Conservation (phyloP, 2,113 vertebrate species). For the Dromiciops gliroides region DNA sequence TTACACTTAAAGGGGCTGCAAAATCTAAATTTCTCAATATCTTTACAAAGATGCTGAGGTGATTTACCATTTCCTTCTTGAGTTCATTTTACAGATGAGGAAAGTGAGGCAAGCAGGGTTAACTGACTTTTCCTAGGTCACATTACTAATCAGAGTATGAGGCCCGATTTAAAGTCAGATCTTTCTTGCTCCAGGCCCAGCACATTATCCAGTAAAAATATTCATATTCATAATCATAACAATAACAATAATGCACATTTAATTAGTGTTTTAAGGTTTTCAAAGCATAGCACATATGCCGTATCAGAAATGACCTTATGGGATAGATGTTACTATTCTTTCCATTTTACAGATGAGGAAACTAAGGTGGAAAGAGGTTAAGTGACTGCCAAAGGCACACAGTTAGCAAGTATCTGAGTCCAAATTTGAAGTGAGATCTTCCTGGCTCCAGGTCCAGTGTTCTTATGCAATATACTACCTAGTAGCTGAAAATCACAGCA, state of each 20-base stretch:
- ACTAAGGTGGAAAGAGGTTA: neutral
- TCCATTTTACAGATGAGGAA: neutral
- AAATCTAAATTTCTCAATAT: neutral
- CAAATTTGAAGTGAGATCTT: neutral
- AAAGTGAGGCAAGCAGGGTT: too few species aligned
- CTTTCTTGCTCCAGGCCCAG: too few species aligned
- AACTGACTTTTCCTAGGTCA: too few species aligned
- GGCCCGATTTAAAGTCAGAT: too few species aligned
- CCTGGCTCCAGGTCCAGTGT: neutral
- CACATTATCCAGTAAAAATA: rapidly evolving
- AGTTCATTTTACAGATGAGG: too few species aligned
- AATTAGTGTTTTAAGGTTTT: neutral
- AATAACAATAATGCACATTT: too few species aligned
- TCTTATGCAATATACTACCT: neutral
- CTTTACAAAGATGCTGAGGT: too few species aligned
- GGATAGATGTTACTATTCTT: neutral
- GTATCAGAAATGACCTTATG: neutral
- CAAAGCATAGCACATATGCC: neutral
- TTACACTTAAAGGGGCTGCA: neutral
- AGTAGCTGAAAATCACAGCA: neutral
- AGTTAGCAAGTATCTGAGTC: neutral
- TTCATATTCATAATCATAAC: too few species aligned
- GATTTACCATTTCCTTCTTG: too few species aligned
- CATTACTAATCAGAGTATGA: too few species aligned
- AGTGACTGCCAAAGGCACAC: neutral